Evolutionary conservation across 2,888 invertebrate species (phyloP), one percentile per base, ranked within the genome.

Genomic region (Netelia virgata): DNA sequence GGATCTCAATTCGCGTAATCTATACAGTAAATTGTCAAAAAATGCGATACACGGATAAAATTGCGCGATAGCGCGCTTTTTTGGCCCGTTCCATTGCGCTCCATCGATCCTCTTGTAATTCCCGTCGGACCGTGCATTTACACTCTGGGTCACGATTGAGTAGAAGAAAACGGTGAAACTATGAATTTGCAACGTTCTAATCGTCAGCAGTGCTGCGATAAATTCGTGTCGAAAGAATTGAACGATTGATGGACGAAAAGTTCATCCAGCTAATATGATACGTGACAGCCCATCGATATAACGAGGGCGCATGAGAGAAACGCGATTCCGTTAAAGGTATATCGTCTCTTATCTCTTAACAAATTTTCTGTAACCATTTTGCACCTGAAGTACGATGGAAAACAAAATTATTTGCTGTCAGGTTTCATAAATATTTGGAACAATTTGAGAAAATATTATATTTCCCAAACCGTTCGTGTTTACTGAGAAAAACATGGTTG

Each of bases 1-100:
- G 69, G 50, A 70, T 78, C 69, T 69, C 43, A 78, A 70, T 70
- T 83, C 83, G 83, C 80, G 75, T 83, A 83, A 83, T 83, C 75
- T 74, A 80, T 61, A 75, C 66, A 55, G 20, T 20, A 66, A 76
- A 84, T 84, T 81, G 83, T 84, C 59, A 68, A 84, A 84, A 76
- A 80, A 80, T 79, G 72, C 72, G 79, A 72, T 72, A 79, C 72
- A 10, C 79, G 70, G 14, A 79, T 72, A 55, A 79, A 64, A 79
- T 79, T 64, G 79, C 28, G 55, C 64, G 72, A 79, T 79, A 47
- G 69, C 55, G 50, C 18, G 10, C 16, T 72, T 64, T 64, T 64
- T 64, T 55, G 69, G 61, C 59, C 69, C 23, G 61, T 53, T 50
- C 53, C 41, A 50, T 53, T 63, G 61, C 69, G 50, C 69, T 70